Base-by-base conservation (phyloP, 1,140 invertebrate species). In the Macrosteles quadrilineatus region DNA sequence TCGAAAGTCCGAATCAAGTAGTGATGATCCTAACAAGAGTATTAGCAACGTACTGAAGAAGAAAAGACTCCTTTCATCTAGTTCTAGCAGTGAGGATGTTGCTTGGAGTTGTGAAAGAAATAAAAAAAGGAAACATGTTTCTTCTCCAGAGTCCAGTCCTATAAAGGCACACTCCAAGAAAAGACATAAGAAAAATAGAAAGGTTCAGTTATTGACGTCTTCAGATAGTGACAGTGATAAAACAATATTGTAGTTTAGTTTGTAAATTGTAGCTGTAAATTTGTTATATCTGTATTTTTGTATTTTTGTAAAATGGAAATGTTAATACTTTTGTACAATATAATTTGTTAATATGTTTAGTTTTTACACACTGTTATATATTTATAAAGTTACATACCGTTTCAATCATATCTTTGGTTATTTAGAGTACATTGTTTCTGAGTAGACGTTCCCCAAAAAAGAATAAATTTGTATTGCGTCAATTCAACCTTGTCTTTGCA, bases 181-280 rank as follows among this genome's bases (percentile, higher is more conserved):
- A 67, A 40, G 6, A 9, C 17, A 40, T n/a, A n/a, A n/a, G n/a
- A n/a, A n/a, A n/a, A n/a, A n/a, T n/a, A 59, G 43, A 67, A 45
- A 47, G n/a, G 21, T 50, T 29, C 27, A 59, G 9, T 30, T 59
- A 9, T 29, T 59, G 6, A 59, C 55, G 9, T 59, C 55, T 6
- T 59, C 55, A 4, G 55, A 59, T 27, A 59, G 55, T 59, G 55
- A 59, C 25, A 59, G 55, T 59, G 55, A 59, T 23, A 30, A 14
- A 29, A 59, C 55, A 59, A 23, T 19, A n/a, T 50, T 50, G n/a
- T n/a, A 50, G 21, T 19, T 19, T 6, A 19, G n/a, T 6, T n/a
- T n/a, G n/a, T 50, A 23, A 50, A 19, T 50, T 14, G 32, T 36
- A 4, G 4, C 32, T 36, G 32, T 36, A 36, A 36, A 36, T 36